Evolutionary conservation across 2,797 vertebrate species (phyloP).

Genomic region (Pipistrellus nathusii): DNA sequence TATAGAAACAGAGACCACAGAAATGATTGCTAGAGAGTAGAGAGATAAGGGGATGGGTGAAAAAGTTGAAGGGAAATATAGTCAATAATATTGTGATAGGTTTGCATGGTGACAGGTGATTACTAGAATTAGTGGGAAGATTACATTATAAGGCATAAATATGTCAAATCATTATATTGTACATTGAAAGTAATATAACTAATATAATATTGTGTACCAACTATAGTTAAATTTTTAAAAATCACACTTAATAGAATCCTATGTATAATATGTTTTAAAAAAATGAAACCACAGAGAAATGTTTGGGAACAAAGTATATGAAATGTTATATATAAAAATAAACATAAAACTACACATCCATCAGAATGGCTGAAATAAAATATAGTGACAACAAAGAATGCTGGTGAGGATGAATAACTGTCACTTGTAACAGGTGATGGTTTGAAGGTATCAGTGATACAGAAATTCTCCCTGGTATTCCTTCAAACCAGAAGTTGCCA

Average conservation of each 20-base stretch:
- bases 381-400: background rate
- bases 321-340: conserved; percentile 16
- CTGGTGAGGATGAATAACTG: background rate
- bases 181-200: background rate
- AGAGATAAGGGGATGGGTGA: background rate
- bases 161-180: background rate
- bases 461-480: background rate
- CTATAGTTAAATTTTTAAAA: background rate
- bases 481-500: conserved; percentile 21
- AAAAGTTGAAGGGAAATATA: background rate
- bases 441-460: background rate
- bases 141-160: background rate
- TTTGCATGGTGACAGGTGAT: background rate
- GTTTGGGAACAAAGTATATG: background rate
- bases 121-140: background rate
- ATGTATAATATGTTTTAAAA: background rate
- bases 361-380: conserved; percentile 25
- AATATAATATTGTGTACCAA: background rate
- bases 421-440: background rate
- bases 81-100: background rate
- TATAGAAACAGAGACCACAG: background rate
- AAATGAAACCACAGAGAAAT: conserved; percentile 11
- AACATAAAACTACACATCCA: background rate
- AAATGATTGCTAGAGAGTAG: background rate
- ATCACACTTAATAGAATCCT: background rate